Evolutionary conservation across 1,140 invertebrate species (phyloP).

Genomic region (Cheumatopsyche charites): DNA sequence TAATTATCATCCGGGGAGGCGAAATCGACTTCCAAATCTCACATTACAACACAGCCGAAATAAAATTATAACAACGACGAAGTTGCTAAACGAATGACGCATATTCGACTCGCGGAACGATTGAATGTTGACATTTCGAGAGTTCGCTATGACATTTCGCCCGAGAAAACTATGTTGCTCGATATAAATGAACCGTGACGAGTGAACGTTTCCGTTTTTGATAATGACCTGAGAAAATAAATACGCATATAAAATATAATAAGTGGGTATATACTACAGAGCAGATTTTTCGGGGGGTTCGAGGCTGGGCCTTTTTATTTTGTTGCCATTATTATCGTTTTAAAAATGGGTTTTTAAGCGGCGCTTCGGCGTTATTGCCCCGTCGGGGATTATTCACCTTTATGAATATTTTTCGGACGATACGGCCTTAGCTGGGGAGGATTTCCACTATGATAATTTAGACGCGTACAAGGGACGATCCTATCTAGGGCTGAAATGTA

Average conservation of each 20-base stretch:
- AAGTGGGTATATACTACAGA: no score
- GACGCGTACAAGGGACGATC: no score
- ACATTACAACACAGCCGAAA: no score
- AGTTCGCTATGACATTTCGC: not conserved
- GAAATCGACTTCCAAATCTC: no score
- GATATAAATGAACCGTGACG: slow-evolving; percentile 21
- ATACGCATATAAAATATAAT: not conserved
- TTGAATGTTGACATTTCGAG: slow-evolving; percentile 5
- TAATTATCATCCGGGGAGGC: no score
- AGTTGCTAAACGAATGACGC: no score
- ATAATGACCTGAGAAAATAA: slow-evolving; percentile 8
- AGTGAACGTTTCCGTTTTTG: slow-evolving; percentile 12
- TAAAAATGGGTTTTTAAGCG: slow-evolving; percentile 48
- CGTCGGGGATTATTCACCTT: slow-evolving; percentile 45
- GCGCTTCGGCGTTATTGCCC: slow-evolving; percentile 46
- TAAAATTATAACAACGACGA: no score
- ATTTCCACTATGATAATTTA: no score
- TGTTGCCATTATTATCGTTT: slow-evolving; percentile 39
- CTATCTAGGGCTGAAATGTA: not conserved
- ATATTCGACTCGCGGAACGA: no score
- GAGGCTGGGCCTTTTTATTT: not conserved
- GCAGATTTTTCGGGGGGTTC: not conserved
- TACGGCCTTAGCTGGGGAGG: not conserved
- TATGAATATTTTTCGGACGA: slow-evolving; percentile 42
- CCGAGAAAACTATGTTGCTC: not conserved